Percentiles rank a stretch among this genome's conserved stretches.
Evolutionary conservation across 2,797 vertebrate genomes (phyloP).

Genomic region (Anguilla anguilla): DNA sequence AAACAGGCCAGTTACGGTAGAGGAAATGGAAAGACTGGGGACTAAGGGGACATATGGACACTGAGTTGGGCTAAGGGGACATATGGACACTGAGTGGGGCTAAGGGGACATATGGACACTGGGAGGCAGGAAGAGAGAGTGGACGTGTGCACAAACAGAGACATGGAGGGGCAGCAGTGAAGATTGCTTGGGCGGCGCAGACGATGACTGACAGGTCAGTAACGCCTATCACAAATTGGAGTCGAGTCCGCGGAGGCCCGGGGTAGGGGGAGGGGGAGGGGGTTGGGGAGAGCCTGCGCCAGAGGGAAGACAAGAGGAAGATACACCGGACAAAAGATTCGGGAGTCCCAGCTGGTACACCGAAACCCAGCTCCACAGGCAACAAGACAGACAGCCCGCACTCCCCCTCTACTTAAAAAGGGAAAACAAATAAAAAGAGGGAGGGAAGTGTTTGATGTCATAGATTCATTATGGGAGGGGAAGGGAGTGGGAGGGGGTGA

Average conservation of each 20-base stretch:
- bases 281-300: conserved; percentile 30
- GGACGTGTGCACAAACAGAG: conserved; percentile 10
- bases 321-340: conserved; percentile 41
- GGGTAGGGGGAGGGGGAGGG: conserved; percentile 35
- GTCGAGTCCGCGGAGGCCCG: conserved; percentile 46
- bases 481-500: conserved; percentile 30
- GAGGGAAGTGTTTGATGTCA: conserved; percentile 20
- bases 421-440: conserved; percentile 35
- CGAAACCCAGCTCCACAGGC: not conserved
- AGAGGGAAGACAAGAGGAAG: conserved; percentile 20
- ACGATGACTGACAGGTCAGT: conserved; percentile 68
- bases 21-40: not conserved
- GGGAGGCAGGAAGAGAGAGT: not conserved
- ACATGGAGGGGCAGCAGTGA: conserved; percentile 48
- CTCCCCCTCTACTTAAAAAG: conserved; percentile 46
- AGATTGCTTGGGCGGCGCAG: conserved; percentile 50
- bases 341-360: not conserved
- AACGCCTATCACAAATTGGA: conserved; percentile 60
- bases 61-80: not conserved
- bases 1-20: not conserved
- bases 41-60: conserved; percentile 15
- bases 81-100: too few relatives aligned
- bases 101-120: too few relatives aligned
- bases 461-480: conserved; percentile 36
- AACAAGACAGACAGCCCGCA: conserved; percentile 33